A percentile compares a stretch with the other conserved stretches of the same genome.
These are phyloP conservation scores for Cyanoliseus patagonus DNA, from an alignment of 2,113 vertebrate species.

Conservation along the genomic window DNA sequence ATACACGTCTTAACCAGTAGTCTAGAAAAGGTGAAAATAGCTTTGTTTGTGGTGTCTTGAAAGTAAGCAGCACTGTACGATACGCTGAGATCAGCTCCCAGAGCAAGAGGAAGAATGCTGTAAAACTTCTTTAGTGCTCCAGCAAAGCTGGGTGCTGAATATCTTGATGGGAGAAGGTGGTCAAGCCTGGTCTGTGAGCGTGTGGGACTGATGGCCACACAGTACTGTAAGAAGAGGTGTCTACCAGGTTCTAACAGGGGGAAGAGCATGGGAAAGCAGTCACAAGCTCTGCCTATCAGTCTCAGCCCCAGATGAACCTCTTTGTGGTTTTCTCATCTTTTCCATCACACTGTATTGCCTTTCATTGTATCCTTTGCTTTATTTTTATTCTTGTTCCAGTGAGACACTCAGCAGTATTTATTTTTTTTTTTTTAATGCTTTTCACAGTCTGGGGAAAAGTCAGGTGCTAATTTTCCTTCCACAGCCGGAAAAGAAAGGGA, in stretches of 20 bases:
- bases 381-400: conserved; percentile 4
- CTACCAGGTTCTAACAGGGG: background rate
- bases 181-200: background rate
- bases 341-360: background rate
- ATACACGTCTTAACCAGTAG: background rate
- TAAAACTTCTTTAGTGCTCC: conserved; percentile 9
- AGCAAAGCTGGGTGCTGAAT: background rate
- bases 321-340: background rate
- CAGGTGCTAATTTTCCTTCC: background rate
- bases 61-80: background rate
- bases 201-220: background rate
- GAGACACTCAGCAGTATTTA: background rate
- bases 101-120: background rate
- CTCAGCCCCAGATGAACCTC: background rate
- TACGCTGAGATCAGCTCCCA: background rate
- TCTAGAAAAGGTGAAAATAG: background rate
- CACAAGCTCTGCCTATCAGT: background rate
- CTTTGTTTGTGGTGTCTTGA: background rate
- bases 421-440: background rate
- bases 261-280: background rate
- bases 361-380: background rate
- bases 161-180: background rate
- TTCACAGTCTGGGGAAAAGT: background rate
- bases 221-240: background rate
- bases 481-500: background rate